These are phyloP conservation scores for Seira ritae DNA, from an alignment of 2,888 invertebrate species.

Conservation along the genomic window DNA sequence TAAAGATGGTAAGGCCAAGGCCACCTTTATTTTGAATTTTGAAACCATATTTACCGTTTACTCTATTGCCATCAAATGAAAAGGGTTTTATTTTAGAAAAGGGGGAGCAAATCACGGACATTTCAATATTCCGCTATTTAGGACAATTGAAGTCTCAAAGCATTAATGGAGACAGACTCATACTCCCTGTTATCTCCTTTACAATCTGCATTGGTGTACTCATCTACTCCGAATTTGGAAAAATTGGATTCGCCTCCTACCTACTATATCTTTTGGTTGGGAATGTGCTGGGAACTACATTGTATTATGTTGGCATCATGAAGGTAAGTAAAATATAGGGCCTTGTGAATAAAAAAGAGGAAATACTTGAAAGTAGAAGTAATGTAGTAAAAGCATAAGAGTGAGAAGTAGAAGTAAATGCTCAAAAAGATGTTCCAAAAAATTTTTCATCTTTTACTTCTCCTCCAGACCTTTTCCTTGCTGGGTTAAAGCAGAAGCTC, in stretches of 20 bases:
- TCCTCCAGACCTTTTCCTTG: too few relatives aligned
- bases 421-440: too few relatives aligned
- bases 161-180: conserved; percentile 65
- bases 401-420: too few relatives aligned
- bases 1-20: conserved; percentile 45
- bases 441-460: too few relatives aligned
- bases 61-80: neutral
- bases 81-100: conserved; percentile 57
- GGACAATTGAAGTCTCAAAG: conserved; percentile 52
- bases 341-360: too few relatives aligned
- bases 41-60: too few relatives aligned
- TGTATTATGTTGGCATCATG: conserved; percentile 86
- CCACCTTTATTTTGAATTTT: neutral
- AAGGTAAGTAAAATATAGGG: too few relatives aligned
- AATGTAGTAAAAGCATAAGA: too few relatives aligned
- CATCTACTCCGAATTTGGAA: conserved; percentile 60
- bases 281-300: conserved; percentile 87
- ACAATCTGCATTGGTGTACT: conserved; percentile 67
- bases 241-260: conserved; percentile 85
- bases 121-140: conserved; percentile 56
- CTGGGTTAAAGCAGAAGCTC: too few relatives aligned
- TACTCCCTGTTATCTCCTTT: conserved; percentile 64
- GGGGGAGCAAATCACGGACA: conserved; percentile 50
- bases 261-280: conserved; percentile 87
- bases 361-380: too few relatives aligned